phyloP scores from a whole-genome alignment of 2,797 vertebrate species.

The Halcyon smyrnensis region DNA sequence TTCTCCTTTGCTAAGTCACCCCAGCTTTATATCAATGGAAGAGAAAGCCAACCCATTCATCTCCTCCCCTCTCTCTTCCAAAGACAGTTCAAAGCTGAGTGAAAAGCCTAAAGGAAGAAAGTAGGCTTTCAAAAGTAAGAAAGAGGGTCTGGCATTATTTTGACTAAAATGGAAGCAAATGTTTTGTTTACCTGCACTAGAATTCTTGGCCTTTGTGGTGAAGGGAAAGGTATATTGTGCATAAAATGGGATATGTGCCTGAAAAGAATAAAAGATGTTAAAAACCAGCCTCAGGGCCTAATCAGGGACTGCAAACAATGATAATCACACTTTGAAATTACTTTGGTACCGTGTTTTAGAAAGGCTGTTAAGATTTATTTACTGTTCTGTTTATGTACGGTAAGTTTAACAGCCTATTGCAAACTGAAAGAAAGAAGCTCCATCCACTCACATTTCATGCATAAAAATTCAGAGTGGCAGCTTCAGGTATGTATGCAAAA shows the following conservation, averaged over 20 bases:
- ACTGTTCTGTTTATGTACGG: background rate
- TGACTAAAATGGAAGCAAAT: background rate
- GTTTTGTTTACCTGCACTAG: slow-evolving; percentile 89
- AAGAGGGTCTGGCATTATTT: accelerated
- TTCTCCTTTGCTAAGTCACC: background rate
- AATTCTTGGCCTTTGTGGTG: slow-evolving; percentile 96
- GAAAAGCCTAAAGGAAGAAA: background rate
- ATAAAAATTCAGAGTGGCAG: background rate
- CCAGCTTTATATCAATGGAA: background rate
- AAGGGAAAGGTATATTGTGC: slow-evolving; percentile 97
- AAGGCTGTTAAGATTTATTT: background rate
- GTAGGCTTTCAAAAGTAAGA: background rate
- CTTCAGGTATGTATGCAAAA: background rate
- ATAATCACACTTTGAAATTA: background rate
- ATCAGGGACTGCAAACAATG: background rate
- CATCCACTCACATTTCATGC: background rate
- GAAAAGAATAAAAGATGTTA: slow-evolving; percentile 22
- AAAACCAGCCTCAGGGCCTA: background rate
- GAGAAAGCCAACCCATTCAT: background rate
- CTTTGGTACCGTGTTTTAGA: background rate
- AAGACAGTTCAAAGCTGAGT: background rate
- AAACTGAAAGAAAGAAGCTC: background rate
- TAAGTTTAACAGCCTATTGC: background rate
- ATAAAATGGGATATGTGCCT: slow-evolving; percentile 99
- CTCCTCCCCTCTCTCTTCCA: background rate